Percentiles rank a stretch among this genome's conserved stretches.
phyloP scores from a whole-genome alignment of 2,888 invertebrate species.

The Drosophila silvestris region DNA sequence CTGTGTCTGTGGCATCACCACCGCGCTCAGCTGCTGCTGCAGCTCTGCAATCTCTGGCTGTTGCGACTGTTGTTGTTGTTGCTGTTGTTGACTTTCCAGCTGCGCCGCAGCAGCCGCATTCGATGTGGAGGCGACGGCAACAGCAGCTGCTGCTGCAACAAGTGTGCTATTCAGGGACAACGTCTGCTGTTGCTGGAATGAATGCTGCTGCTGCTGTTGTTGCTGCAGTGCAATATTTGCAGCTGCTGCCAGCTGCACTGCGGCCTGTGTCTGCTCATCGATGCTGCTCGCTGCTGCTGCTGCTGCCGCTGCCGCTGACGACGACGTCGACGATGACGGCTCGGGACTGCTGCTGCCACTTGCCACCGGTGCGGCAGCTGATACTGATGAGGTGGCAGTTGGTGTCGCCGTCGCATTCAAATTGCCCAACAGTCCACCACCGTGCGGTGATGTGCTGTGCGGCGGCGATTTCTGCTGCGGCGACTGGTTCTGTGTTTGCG shows the following conservation, averaged over 20 bases:
- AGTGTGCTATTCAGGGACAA: slow-evolving; percentile 82
- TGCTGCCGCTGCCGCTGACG: slow-evolving; percentile 52
- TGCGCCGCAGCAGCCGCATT: slow-evolving; percentile 70
- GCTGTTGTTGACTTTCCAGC: slow-evolving; percentile 65
- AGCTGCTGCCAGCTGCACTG: slow-evolving; percentile 80
- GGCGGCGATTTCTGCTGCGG: slow-evolving; percentile 79
- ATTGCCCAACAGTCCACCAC: slow-evolving; percentile 75
- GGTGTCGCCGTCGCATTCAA: slow-evolving; percentile 80
- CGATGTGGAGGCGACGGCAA: slow-evolving; percentile 77
- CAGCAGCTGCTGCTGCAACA: slow-evolving; percentile 76
- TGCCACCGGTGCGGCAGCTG: slow-evolving; percentile 68
- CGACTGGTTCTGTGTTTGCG: slow-evolving; percentile 78
- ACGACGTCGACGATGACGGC: slow-evolving; percentile 15
- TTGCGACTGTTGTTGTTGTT: slow-evolving; percentile 42
- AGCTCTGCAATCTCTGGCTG: slow-evolving; percentile 75
- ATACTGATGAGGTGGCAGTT: slow-evolving; percentile 71
- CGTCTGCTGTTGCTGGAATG: slow-evolving; percentile 84
- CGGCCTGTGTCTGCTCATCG: slow-evolving; percentile 78
- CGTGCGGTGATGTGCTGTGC: slow-evolving; percentile 75
- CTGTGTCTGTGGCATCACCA: slow-evolving; percentile 76
- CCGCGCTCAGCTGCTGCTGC: slow-evolving; percentile 77
- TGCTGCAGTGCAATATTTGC: slow-evolving; percentile 84
- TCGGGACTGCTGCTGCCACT: slow-evolving; percentile 72
- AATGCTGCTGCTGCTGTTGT: slow-evolving; percentile 83
- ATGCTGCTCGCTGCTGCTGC: slow-evolving; percentile 64